A percentile compares a stretch with the other conserved stretches of the same genome.
Evolutionary conservation across 2,797 vertebrate species (phyloP).

Genomic region (Chaetodon trifasciatus): DNA sequence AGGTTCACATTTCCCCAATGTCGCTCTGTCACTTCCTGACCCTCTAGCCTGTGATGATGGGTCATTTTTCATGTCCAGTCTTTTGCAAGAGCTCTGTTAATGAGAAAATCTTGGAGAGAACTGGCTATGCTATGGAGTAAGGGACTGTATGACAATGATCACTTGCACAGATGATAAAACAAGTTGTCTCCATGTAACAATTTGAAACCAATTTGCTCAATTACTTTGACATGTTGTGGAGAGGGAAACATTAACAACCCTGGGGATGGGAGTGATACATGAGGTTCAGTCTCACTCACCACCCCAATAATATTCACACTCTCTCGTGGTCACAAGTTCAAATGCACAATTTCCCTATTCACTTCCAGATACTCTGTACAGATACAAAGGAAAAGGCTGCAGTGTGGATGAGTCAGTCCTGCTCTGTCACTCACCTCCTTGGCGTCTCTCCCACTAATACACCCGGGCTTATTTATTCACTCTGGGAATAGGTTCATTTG

Average conservation of each 20-base stretch:
- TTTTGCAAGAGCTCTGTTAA: constrained; percentile 7
- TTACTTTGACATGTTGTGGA: not conserved
- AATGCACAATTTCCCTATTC: not conserved
- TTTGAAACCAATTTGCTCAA: not conserved
- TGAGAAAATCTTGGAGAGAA: not conserved
- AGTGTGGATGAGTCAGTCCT: not conserved
- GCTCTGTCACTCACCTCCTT: constrained; percentile 24
- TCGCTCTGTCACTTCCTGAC: constrained; percentile 44
- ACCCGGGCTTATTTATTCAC: constrained; percentile 14
- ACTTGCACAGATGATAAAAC: not conserved
- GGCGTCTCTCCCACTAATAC: constrained; percentile 1
- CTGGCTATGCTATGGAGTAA: not conserved
- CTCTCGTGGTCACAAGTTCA: not conserved
- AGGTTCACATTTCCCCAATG: constrained; percentile 44
- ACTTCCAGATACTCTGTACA: not conserved
- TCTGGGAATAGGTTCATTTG: constrained; percentile 35
- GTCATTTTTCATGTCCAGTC: not conserved
- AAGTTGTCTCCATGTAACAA: not conserved
- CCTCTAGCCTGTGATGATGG: not conserved
- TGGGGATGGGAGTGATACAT: not conserved
- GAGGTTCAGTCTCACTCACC: not conserved
- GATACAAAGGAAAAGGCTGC: not conserved
- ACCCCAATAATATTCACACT: not conserved
- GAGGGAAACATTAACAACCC: not conserved
- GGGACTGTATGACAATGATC: not conserved